A percentile compares a stretch with the other conserved stretches of the same genome.
phyloP scores from a whole-genome alignment of 2,888 invertebrate species.

The Hypercompe scribonia region DNA sequence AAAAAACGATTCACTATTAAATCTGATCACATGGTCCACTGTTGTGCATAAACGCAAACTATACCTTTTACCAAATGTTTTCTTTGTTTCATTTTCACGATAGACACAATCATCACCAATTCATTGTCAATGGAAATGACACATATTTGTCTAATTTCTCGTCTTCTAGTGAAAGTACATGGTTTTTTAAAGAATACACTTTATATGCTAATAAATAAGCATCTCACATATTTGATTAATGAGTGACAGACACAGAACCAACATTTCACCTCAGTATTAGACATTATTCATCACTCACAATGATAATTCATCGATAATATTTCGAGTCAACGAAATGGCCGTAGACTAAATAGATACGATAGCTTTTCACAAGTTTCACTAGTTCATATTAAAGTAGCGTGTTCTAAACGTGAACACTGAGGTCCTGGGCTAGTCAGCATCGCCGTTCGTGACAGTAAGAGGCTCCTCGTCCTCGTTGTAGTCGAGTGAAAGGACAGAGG shows the following conservation, averaged over 20 bases:
- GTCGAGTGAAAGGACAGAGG: slow-evolving; percentile 90
- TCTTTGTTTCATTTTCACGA: slow-evolving; percentile 73
- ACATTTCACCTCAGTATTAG: slow-evolving; percentile 57
- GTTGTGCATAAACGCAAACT: slow-evolving; percentile 82
- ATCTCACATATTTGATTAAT: slow-evolving; percentile 60
- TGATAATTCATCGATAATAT: slow-evolving; percentile 59
- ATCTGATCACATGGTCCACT: slow-evolving; percentile 84
- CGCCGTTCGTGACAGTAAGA: slow-evolving; percentile 90
- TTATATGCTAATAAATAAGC: slow-evolving; percentile 73
- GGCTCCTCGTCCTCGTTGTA: slow-evolving; percentile 92
- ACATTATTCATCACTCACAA: slow-evolving; percentile 71
- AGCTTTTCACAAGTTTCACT: slow-evolving; percentile 70
- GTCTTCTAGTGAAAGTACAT: slow-evolving; percentile 83
- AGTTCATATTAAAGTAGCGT: slow-evolving; percentile 66
- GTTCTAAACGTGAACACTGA: slow-evolving; percentile 66
- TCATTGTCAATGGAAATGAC: slow-evolving; percentile 78
- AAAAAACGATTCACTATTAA: slow-evolving; percentile 81
- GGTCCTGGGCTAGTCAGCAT: slow-evolving; percentile 82
- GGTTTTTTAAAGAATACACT: slow-evolving; percentile 70
- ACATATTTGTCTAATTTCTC: slow-evolving; percentile 66
- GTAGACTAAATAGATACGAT: slow-evolving; percentile 58
- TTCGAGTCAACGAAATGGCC: slow-evolving; percentile 64
- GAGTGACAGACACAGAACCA: slow-evolving; percentile 67
- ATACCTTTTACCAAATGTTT: slow-evolving; percentile 74
- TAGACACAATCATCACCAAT: slow-evolving; percentile 81